Evolutionary conservation across 2,113 vertebrate genomes (phyloP).

Genomic region (Pithys albifrons): DNA sequence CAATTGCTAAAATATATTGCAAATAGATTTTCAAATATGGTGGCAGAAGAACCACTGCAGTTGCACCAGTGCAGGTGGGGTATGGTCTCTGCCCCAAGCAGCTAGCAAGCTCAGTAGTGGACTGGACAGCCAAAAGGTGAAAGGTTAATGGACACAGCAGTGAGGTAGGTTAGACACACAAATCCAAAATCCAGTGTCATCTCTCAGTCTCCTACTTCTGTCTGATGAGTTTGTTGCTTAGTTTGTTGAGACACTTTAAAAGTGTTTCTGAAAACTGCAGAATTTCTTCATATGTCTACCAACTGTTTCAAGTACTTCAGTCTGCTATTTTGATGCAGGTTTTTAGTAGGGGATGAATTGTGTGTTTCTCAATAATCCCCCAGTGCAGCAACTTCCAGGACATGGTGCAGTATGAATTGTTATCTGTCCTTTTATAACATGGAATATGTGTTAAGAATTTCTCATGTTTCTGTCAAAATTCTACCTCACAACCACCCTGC

Average conservation of each 20-base stretch:
- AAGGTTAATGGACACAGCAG: neutral
- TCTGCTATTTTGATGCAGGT: neutral
- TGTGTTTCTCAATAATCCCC: neutral
- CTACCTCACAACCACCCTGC: neutral
- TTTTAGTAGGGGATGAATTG: neutral
- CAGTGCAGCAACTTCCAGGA: neutral
- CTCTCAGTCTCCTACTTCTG: neutral
- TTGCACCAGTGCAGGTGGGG: accelerated
- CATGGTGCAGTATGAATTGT: neutral
- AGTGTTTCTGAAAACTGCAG: neutral
- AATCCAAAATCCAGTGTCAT: neutral
- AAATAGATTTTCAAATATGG: neutral
- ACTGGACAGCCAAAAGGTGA: neutral
- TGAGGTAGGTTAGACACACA: neutral
- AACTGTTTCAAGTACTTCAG: neutral
- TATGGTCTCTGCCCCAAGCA: neutral
- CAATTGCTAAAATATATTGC: neutral
- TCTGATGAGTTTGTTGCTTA: neutral
- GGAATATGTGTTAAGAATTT: neutral
- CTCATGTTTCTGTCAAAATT: neutral
- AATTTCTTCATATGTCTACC: neutral
- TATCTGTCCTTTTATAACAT: neutral
- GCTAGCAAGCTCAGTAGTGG: neutral
- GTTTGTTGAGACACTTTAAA: neutral
- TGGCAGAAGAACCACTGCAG: neutral